Evolutionary conservation across 2,113 vertebrate genomes (phyloP), one percentile per base, ranked within the genome.

Genomic region (Lutjanus erythropterus): DNA sequence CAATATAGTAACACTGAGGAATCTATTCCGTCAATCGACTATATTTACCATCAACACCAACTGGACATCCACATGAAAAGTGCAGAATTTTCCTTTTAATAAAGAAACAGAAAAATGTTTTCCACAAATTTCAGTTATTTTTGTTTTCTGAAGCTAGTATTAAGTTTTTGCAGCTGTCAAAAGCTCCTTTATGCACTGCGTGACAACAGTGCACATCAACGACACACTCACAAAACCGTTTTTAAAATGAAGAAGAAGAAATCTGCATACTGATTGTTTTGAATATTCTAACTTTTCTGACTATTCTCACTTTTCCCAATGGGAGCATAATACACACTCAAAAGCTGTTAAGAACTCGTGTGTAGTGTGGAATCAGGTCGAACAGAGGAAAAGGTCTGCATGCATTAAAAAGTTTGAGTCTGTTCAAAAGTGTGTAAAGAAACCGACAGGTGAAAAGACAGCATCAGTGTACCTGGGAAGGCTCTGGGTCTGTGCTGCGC

Each of bases 401-500:
- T 29, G 1, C 10, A 58, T 46, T 6, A 11, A 11, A 52, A 35
- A 56, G 6, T 39, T 35, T 5, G 9, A 47, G 19, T 46, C 7
- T 46, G 18, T 9, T 21, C 5, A 1, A 60, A 47, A 27, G 33
- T 10, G 41, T 15, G 9, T 23, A 18, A 6, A 66, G 15, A 31
- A 44, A 69, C 21, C 6, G 1, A n/a, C 8, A 16, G 39, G 18
- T 19, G 2, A 62, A 33, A 42, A 25, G 5, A 35, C 29, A 21
- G 7, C 3, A 14, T 64, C 41, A 31, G 1, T 41, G 27, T 71
- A 97, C 97, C 97, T 94, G 96, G 94, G 87, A 98, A 97, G 31
- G 96, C 95, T 86, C 96, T 93, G 68, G 95, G 96, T 87, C 97
- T 95, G 91, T 96, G 95, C 79, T 95, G 95, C 27, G 88, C 81